Conservation (phyloP, 1,140 invertebrate species). For the Lasioglossum albipes region DNA sequence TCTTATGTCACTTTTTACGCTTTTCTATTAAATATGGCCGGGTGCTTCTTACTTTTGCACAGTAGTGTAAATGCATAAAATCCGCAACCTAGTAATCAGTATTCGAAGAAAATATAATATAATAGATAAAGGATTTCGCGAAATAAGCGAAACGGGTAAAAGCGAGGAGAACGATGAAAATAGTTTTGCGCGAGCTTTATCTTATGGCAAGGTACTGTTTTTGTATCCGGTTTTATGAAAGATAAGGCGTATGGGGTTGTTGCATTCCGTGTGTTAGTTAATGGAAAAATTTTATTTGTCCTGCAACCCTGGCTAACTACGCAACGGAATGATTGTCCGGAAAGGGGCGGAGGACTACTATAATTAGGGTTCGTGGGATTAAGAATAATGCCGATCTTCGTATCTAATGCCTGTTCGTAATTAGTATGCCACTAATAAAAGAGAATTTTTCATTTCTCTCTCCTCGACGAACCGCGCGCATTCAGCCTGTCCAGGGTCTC, state of each 20-base stretch:
- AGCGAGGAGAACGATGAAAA: not conserved
- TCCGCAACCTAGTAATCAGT: no score
- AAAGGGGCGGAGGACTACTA: slow-evolving; percentile 12
- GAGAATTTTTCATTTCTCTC: not conserved
- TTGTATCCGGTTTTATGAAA: slow-evolving; percentile 4
- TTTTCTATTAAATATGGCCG: no score
- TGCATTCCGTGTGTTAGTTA: not conserved
- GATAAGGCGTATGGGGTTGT: slow-evolving; percentile 1
- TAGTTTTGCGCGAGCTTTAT: not conserved
- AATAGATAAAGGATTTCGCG: no score
- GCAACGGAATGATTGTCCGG: not conserved
- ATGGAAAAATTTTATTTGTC: slow-evolving; percentile 23
- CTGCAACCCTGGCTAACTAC: not conserved
- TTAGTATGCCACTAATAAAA: slow-evolving; percentile 21
- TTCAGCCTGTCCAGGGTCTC: no score
- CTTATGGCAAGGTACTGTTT: not conserved
- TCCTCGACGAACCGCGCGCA: not conserved
- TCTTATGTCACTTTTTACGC: no score
- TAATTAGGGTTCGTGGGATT: slow-evolving; percentile 16
- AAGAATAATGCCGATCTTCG: slow-evolving; percentile 18
- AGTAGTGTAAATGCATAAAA: no score
- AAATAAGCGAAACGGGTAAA: not conserved
- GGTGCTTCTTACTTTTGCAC: no score
- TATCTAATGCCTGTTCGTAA: not conserved
- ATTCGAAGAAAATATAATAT: not conserved